These are phyloP conservation scores for Adelges cooleyi DNA, from an alignment of 1,140 invertebrate species.

Conservation along the genomic window DNA sequence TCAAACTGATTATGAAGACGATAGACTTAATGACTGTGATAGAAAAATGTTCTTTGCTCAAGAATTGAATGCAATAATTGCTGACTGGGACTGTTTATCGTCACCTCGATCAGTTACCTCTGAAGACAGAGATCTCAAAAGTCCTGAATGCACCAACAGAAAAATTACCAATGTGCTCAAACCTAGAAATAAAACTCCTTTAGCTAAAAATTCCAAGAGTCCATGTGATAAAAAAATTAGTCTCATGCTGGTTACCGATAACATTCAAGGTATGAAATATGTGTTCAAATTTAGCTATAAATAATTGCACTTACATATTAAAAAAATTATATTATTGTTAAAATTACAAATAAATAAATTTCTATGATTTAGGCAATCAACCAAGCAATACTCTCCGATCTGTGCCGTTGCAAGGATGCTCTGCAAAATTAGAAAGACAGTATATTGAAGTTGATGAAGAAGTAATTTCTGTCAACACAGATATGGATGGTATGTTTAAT, in stretches of 20 bases:
- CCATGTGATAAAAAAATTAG: conserved; percentile 22
- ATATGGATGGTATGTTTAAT: conserved; percentile 45
- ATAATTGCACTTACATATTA: too few species aligned
- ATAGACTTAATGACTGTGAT: conserved; percentile 26
- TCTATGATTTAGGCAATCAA: conserved; percentile 8
- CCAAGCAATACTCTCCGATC: not conserved
- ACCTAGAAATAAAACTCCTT: conserved; percentile 25
- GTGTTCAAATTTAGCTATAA: too few species aligned
- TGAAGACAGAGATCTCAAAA: conserved; percentile 29
- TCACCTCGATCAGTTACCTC: conserved; percentile 30
- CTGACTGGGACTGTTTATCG: conserved; percentile 30
- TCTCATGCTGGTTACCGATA: conserved; percentile 15
- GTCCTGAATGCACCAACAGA: not conserved
- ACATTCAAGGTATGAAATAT: conserved; percentile 17
- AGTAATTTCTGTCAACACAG: conserved; percentile 49
- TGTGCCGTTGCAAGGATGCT: conserved; percentile 37
- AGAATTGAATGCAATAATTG: conserved; percentile 30
- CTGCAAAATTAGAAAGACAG: conserved; percentile 43
- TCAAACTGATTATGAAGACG: conserved; percentile 22
- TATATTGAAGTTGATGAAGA: conserved; percentile 51
- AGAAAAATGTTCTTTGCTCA: conserved; percentile 25
- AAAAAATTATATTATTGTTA: too few species aligned
- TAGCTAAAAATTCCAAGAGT: conserved; percentile 16
- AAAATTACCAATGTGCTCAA: conserved; percentile 22
- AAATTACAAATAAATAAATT: not conserved